Evolutionary conservation across 2,797 vertebrate genomes (phyloP).

Genomic region (Chrysocyon brachyurus): DNA sequence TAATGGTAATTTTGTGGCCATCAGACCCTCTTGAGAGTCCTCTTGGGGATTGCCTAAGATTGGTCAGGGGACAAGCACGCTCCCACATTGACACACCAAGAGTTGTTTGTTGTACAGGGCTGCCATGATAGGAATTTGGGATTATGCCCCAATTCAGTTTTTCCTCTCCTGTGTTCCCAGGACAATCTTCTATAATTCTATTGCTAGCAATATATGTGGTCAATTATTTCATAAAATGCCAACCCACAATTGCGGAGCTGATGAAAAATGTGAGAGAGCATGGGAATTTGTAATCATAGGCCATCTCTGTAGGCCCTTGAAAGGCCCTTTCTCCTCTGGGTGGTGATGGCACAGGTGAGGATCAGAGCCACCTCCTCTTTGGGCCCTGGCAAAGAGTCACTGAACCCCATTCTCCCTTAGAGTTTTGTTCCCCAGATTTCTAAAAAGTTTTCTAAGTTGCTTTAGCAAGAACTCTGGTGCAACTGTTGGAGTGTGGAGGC

Average conservation of each 20-base stretch:
- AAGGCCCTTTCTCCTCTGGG: not conserved
- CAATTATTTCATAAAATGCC: not conserved
- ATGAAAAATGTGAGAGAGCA: not conserved
- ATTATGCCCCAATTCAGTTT: not conserved
- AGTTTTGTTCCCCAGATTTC: constrained; percentile 7
- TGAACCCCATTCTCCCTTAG: not conserved
- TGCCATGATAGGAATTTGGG: not conserved
- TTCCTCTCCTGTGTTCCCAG: not conserved
- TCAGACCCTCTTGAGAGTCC: not conserved
- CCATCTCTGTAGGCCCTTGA: not conserved
- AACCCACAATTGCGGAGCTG: not conserved
- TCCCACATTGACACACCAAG: accelerated
- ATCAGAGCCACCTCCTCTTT: not conserved
- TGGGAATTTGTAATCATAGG: not conserved
- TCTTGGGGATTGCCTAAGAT: not conserved
- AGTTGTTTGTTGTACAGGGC: not conserved
- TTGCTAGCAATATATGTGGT: not conserved
- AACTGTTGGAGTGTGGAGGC: not conserved
- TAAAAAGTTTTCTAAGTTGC: not conserved
- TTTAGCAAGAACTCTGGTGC: not conserved
- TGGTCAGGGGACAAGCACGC: not conserved
- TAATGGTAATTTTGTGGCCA: not conserved
- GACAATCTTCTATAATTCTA: not conserved
- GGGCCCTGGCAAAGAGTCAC: not conserved
- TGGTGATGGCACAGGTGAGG: not conserved